Base-by-base conservation (phyloP, 2,113 vertebrate genomes). In the Caracal caracal region DNA sequence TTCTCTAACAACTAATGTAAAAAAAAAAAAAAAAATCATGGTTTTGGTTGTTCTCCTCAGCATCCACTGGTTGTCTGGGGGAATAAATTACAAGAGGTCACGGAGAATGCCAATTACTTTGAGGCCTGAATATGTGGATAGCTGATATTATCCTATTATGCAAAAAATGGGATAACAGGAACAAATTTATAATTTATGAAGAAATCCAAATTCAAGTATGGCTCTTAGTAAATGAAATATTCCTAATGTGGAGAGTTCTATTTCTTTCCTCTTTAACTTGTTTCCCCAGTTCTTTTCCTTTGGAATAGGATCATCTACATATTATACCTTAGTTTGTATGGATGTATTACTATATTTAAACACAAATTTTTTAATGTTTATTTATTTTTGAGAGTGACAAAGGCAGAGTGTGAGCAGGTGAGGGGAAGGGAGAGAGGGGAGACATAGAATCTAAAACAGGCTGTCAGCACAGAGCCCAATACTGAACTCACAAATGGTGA, bases 1-100 rank as follows among this genome's bases (percentile, higher is more conserved):
- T 97, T 97, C 88, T 96, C 87, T 96, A 95, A 98, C 87, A 26
- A 94, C 13, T 43, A 83, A 20, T 96, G 76, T 96, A 65, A 92
- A 97, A 98, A 97, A 95, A 43, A n/a, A n/a, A 65, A 91, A 97
- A 98, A 97, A 97, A 97, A 93, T 98, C 95, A 81, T 1, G 0
- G 43, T 71, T 75, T 95, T 89, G 75, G 33, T 49, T 97, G 33
- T 98, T 98, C 61, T 76, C 68, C 37, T 96, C 70, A 92, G 75
- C 35, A 87, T 88, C 93, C 79, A 37, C 95, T 98, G 51, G 40
- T 96, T 59, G 81, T 97, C n/a, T 88, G 84, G 59, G 19, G 85
- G 92, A 98, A 97, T 97, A 95, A 89, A 97, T 96, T 70, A 84
- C 47, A 97, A 51, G 1, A 89, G 47, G 47, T 51, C 16, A 95